Percentiles rank a stretch among this genome's conserved stretches.
Evolutionary conservation across 1,140 invertebrate genomes (phyloP).

Genomic region (Macrocentrus cingulum): DNA sequence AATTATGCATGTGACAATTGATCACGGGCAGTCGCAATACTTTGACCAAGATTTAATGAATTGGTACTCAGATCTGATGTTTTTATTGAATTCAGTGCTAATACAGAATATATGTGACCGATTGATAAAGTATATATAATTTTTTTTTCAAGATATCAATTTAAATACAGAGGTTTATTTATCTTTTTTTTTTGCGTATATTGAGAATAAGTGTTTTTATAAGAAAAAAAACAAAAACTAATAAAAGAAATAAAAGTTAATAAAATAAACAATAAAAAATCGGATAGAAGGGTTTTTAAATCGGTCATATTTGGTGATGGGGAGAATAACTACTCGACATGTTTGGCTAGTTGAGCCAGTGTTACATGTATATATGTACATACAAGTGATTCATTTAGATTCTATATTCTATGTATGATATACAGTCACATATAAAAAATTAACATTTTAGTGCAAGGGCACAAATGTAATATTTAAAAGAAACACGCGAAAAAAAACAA

Average conservation of each 20-base stretch:
- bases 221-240: neutral
- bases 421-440: constrained; percentile 48
- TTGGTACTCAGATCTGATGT: neutral
- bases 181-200: too few relatives aligned
- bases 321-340: neutral
- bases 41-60: constrained; percentile 1
- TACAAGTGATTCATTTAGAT: constrained; percentile 54
- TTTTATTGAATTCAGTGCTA: neutral
- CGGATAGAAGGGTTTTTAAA: neutral
- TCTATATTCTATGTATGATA: constrained; percentile 48
- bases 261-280: neutral
- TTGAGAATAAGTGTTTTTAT: neutral
- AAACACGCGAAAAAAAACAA: constrained; percentile 23
- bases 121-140: too few relatives aligned
- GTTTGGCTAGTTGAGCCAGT: neutral
- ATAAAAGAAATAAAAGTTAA: neutral
- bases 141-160: constrained; percentile 11
- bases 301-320: neutral
- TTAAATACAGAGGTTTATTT: constrained; percentile 12
- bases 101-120: too few relatives aligned
- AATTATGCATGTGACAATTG: neutral
- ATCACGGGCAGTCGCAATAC: constrained; percentile 19
- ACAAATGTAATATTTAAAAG: constrained; percentile 57
- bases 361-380: constrained; percentile 59
- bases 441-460: constrained; percentile 54